Conservation (phyloP, 2,113 vertebrate species). For the Hyla sarda region DNA sequence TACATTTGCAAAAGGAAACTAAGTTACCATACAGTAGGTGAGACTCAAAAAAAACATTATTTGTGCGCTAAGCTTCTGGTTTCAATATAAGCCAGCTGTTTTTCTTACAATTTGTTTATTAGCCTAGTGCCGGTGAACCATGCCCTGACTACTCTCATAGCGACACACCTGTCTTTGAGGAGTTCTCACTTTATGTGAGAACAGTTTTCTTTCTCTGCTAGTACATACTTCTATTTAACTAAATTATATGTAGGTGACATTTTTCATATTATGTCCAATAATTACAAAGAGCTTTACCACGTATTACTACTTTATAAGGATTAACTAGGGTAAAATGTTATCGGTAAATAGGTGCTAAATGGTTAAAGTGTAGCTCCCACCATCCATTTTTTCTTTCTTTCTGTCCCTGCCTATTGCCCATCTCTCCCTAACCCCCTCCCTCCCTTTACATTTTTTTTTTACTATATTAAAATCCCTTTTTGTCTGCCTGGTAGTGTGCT, state of each 20-base stretch:
- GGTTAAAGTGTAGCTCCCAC: no score
- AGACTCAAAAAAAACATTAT: background rate
- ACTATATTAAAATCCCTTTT: no score
- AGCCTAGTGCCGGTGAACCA: constrained; percentile 32
- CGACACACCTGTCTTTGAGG: constrained; percentile 27
- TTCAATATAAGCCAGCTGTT: constrained; percentile 24
- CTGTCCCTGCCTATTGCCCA: no score
- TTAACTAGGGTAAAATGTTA: no score
- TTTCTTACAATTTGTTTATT: constrained; percentile 27
- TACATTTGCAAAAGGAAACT: background rate
- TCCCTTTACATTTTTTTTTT: no score
- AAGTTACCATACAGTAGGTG: background rate
- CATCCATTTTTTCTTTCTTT: no score
- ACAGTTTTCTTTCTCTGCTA: background rate
- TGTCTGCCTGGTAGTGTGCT: no score
- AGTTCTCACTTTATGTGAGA: background rate
- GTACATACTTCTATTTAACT: background rate
- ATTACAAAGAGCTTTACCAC: no score
- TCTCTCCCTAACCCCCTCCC: no score
- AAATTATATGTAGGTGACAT: background rate
- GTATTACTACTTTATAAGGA: no score
- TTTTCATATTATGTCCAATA: no score
- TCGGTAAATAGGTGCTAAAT: no score
- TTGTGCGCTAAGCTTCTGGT: background rate
- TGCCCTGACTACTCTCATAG: constrained; percentile 14